Conservation (phyloP, 2,797 vertebrate species). For the Epinephelus malabaricus region DNA sequence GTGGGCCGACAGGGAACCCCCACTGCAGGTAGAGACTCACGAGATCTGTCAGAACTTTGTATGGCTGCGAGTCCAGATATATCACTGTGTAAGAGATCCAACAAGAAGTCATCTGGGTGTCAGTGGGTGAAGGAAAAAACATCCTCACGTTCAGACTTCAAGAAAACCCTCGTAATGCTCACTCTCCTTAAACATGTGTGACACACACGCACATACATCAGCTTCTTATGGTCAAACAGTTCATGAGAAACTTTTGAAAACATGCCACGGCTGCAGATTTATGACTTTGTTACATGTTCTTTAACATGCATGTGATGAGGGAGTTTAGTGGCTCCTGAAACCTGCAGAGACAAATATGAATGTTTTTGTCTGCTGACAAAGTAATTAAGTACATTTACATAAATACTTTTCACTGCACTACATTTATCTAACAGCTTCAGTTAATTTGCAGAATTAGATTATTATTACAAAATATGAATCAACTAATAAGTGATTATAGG, state of each 20-base stretch:
- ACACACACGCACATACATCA: conserved; percentile 40
- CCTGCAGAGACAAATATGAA: conserved; percentile 30
- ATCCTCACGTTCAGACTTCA: not conserved
- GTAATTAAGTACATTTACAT: not conserved
- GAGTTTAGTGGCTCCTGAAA: conserved; percentile 37
- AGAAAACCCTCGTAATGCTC: not conserved
- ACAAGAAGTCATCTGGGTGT: conserved; percentile 31
- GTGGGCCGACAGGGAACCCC: conserved; percentile 65
- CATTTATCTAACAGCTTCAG: too few species aligned
- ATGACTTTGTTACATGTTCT: conserved; percentile 61
- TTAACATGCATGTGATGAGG: conserved; percentile 29
- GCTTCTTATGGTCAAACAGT: conserved; percentile 57
- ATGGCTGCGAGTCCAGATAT: conserved; percentile 13
- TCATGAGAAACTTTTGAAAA: conserved; percentile 44
- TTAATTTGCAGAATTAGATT: too few species aligned
- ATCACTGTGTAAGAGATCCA: conserved; percentile 30
- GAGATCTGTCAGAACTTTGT: conserved; percentile 39
- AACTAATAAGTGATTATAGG: too few species aligned
- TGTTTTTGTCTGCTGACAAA: not conserved
- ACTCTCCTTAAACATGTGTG: conserved; percentile 53
- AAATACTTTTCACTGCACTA: too few species aligned
- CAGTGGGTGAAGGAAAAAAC: conserved; percentile 40
- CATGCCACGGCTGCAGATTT: conserved; percentile 55
- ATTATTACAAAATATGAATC: too few species aligned
- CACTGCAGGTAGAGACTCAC: conserved; percentile 81